Percentiles rank a stretch among this genome's conserved stretches.
phyloP scores from a whole-genome alignment of 2,113 vertebrate genomes.

The Balaeniceps rex region DNA sequence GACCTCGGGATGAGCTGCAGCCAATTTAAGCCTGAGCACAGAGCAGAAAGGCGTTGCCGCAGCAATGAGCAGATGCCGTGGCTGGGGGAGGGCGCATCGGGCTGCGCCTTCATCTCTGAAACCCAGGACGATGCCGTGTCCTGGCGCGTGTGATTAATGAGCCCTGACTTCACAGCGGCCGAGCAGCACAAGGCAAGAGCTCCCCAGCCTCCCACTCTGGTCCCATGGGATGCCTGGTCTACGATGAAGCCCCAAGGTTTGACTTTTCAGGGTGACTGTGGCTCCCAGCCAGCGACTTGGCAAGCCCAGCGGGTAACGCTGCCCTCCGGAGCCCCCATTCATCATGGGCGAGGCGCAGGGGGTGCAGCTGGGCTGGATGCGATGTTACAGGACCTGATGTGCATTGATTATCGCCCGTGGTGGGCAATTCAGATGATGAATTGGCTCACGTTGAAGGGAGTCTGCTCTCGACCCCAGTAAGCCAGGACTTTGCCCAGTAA shows the following conservation, averaged over 20 bases:
- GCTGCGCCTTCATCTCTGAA: neutral
- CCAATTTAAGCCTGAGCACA: neutral
- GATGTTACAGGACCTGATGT: neutral
- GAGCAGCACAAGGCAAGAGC: fast-evolving
- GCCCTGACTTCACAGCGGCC: neutral
- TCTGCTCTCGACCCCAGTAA: fast-evolving
- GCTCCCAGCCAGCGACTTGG: neutral
- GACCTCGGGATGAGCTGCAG: neutral
- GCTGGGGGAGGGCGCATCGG: neutral
- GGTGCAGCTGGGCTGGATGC: neutral
- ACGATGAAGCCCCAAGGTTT: neutral
- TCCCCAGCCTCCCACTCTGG: neutral
- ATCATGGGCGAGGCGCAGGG: neutral
- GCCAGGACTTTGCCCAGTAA: neutral
- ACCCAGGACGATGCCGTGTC: fast-evolving
- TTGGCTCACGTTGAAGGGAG: neutral
- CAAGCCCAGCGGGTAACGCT: neutral
- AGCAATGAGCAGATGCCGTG: neutral
- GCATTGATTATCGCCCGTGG: neutral
- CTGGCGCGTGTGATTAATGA: neutral
- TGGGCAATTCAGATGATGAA: neutral
- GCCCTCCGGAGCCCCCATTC: neutral
- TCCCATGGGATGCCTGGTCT: neutral
- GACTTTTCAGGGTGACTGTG: neutral
- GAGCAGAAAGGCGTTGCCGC: neutral